Conservation (phyloP, 2,888 invertebrate genomes). For the Harpalus rubripes region DNA sequence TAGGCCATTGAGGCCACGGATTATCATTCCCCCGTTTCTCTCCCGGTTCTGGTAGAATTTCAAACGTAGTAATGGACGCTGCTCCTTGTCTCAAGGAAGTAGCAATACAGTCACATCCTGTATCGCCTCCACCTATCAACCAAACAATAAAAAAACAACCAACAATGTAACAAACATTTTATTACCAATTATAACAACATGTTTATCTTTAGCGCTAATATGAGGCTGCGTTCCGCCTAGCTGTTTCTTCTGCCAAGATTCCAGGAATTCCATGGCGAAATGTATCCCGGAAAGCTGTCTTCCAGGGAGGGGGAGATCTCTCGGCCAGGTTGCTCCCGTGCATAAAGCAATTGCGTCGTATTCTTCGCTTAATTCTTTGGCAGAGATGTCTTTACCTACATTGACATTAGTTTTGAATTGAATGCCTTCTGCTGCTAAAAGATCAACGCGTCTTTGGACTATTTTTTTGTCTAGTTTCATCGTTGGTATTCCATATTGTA, state of each 20-base stretch:
- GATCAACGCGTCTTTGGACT: constrained; percentile 91
- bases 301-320: constrained; percentile 91
- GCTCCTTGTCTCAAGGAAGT: constrained; percentile 97
- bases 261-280: constrained; percentile 98
- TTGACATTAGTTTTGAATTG: constrained; percentile 93
- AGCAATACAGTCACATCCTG: constrained; percentile 98
- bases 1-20: constrained; percentile 99
- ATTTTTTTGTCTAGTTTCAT: constrained; percentile 98
- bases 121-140: constrained; percentile 85
- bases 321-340: constrained; percentile 97
- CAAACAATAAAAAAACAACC: not conserved
- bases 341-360: constrained; percentile 93
- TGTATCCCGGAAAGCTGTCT: constrained; percentile 95
- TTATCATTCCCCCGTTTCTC: constrained; percentile 90
- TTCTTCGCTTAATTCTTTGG: constrained; percentile 83
- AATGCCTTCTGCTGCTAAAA: constrained; percentile 90
- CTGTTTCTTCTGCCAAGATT: constrained; percentile 97
- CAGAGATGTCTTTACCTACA: constrained; percentile 94
- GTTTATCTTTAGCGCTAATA: constrained; percentile 93
- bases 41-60: constrained; percentile 97
- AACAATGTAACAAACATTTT: too few relatives aligned
- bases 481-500: constrained; percentile 99
- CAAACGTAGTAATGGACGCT: constrained; percentile 93
- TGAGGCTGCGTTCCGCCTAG: constrained; percentile 81
- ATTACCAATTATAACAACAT: constrained; percentile 91